phyloP scores from a whole-genome alignment of 2,113 vertebrate species.

The Nicator chloris region DNA sequence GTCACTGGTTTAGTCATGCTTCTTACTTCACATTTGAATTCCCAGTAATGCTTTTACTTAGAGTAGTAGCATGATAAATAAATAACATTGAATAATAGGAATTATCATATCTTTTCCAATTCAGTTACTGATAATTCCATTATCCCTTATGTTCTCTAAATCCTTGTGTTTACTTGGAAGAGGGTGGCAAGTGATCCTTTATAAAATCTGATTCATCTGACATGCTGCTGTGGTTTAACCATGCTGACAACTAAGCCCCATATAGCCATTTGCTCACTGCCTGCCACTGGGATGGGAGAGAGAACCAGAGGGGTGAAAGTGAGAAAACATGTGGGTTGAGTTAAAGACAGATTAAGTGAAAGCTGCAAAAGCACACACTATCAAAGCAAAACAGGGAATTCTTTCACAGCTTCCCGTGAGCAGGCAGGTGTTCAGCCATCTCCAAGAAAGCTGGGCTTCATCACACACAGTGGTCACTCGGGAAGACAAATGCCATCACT shows the following conservation, averaged over 20 bases:
- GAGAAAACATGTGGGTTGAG: not conserved
- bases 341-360: not conserved
- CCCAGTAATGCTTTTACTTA: not conserved
- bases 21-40: not conserved
- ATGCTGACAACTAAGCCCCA: not conserved
- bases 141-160: not conserved
- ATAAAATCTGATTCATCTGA: not conserved
- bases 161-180: not conserved
- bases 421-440: not conserved
- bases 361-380: not conserved
- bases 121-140: not conserved
- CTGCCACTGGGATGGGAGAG: not conserved
- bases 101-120: not conserved
- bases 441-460: not conserved
- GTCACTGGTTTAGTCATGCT: not conserved
- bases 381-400: not conserved
- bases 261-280: not conserved
- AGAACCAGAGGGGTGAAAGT: not conserved
- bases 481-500: not conserved
- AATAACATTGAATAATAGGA: not conserved
- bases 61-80: not conserved
- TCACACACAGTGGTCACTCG: not conserved
- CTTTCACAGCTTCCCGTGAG: not conserved
- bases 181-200: not conserved
- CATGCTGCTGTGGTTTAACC: not conserved